Evolutionary conservation across 2,797 vertebrate species (phyloP), one percentile per base, ranked within the genome.

Genomic region (Myoxocephalus aenaeus): DNA sequence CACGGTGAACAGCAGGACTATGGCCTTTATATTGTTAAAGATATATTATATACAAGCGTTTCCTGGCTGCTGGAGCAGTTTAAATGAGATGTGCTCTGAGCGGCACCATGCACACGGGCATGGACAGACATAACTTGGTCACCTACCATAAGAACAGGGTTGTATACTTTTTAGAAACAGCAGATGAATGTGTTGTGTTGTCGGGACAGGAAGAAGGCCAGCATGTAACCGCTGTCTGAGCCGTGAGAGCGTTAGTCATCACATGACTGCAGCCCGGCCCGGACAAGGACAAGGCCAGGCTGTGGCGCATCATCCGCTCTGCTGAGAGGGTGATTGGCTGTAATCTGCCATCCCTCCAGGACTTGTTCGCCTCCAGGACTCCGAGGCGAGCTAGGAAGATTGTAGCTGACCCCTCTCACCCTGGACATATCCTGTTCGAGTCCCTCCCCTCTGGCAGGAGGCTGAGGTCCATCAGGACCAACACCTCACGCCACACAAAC

Each of bases 1-100:
- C 32, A 32, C 32, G 17, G 3, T 18, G 59, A 46, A 68, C 75
- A 80, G 74, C 79, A 79, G 71, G 65, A 63, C 36, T 12, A 8
- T 86, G 81, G 73, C 73, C 81, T 89, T 77, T 79, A 83, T 64
- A 73, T 25, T 17, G 69, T 70, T 44, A 67, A 57, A 66, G 46
- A 86, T 75, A 56, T 79, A 57, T 54, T 63, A 48, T 54, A 29
- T 63, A 59, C 38, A 58, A 58, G 53, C 51, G 42, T 64, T 71
- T 79, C 68, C 18, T 27, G 68, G 56, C n/a, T 80, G 40, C 70
- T 67, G 46, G 17, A 63, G 29, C 8, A 68, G 38, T 70, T 80
- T 73, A 51, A 77, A 61, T 72, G 46, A 73, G 69, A 40, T 63
- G 48, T 51, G 36, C 51, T 20, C n/a, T 42, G 70, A 68, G 36